A percentile compares a stretch with the other conserved stretches of the same genome.
phyloP scores from a whole-genome alignment of 1,140 invertebrate species.

The Drosophila setifemur region DNA sequence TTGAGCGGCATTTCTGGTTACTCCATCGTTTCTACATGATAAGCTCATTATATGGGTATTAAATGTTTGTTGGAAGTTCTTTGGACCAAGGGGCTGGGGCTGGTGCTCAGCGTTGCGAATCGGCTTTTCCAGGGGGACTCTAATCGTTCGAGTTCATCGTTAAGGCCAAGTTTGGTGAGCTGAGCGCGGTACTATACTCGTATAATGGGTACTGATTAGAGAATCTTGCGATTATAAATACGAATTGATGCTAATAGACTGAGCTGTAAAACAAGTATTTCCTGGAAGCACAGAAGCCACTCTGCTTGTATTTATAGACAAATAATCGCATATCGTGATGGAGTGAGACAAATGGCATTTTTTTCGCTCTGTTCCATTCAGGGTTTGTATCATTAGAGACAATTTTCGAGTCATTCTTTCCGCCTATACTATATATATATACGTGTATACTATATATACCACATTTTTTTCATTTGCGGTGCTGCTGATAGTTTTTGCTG shows the following conservation, averaged over 20 bases:
- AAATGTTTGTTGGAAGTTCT: slow-evolving; percentile 9
- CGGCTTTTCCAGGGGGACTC: background rate
- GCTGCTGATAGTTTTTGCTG: background rate
- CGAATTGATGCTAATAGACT: background rate
- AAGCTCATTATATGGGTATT: slow-evolving; percentile 20
- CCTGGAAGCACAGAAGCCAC: background rate
- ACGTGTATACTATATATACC: too few species aligned
- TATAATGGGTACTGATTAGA: too few species aligned
- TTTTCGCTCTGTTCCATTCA: slow-evolving; percentile 23
- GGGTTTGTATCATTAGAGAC: slow-evolving; percentile 17
- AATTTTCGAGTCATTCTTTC: slow-evolving; percentile 25
- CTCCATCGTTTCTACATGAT: background rate
- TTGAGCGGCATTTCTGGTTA: slow-evolving; percentile 3
- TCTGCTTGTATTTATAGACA: background rate
- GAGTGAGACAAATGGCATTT: background rate
- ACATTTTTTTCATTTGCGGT: slow-evolving; percentile 23
- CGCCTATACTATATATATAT: too few species aligned
- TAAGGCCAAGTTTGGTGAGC: slow-evolving; percentile 6
- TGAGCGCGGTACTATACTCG: background rate
- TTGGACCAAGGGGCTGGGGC: background rate
- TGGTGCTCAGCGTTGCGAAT: slow-evolving; percentile 4
- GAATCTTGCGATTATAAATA: too few species aligned
- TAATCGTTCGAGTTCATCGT: slow-evolving; percentile 14
- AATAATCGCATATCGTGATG: background rate
- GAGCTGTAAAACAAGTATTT: background rate